Evolutionary conservation across 2,113 vertebrate genomes (phyloP), one percentile per base, ranked within the genome.

Genomic region (Rhineura floridana): DNA sequence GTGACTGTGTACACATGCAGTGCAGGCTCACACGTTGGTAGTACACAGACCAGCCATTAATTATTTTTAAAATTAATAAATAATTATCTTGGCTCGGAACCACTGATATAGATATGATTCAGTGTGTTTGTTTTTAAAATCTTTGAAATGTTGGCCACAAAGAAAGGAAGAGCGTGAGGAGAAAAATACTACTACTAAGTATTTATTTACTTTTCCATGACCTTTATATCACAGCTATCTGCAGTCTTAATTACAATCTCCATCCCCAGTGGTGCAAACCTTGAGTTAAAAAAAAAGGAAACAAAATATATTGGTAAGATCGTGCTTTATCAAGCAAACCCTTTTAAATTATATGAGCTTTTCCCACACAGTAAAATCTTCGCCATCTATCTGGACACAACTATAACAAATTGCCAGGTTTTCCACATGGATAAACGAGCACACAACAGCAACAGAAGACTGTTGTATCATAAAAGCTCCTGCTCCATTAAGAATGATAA

Each of bases 381-480:
- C 0, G 62, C 5, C 87, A 63, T 42, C 11, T 48, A n/a, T 0
- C 15, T 42, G 39, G 88, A 3, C 80, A 75, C 23, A 39, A 5
- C 6, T 36, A 48, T 23, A 50, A 46, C n/a, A 75, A 85, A 63
- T 12, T 87, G 79, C 80, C 55, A 44, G 9, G 80, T 3, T 91
- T 67, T 82, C 44, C 44, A 86, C 44, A 86, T 30, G 23, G 62
- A 36, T 52, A 30, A 50, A 28, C 52, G 67, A 86, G 42, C 30
- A 79, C 50, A 76, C 44, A 81, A 62, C n/a, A n/a, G n/a, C 30
- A 63, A 36, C 36, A 86, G 79, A 67, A 62, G 36, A 89, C 89
- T 78, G 84, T 3, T 48, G 19, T 12, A 67, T 23, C 46, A 89
- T 36, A 70, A 39, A 21, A 50, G 28, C 1, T 70, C 84, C 6